These are phyloP conservation scores for Nebria salina DNA, from an alignment of 2,888 invertebrate genomes.

Conservation along the genomic window DNA sequence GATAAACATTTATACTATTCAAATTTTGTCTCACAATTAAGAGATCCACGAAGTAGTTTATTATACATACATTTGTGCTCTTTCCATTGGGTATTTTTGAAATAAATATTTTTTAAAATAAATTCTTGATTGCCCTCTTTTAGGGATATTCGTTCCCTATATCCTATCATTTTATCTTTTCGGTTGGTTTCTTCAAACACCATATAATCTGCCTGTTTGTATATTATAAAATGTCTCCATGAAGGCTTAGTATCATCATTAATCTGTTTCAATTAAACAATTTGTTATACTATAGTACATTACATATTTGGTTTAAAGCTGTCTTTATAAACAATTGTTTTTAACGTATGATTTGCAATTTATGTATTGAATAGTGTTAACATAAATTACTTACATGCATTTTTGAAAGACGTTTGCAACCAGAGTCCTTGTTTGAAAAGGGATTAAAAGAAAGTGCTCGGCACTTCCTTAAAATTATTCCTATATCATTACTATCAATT, in stretches of 20 bases:
- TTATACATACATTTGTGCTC: slow-evolving; percentile 50
- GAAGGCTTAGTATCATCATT: neutral
- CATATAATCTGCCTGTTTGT: neutral
- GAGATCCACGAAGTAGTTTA: neutral
- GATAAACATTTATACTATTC: neutral
- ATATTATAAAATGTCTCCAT: neutral
- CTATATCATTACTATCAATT: neutral
- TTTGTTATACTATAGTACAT: neutral
- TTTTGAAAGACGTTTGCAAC: neutral
- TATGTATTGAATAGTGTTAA: no score
- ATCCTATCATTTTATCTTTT: neutral
- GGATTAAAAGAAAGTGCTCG: neutral
- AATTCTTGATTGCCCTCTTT: neutral
- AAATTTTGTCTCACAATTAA: no score
- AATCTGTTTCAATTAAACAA: neutral
- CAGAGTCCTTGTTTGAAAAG: neutral
- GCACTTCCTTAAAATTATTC: neutral
- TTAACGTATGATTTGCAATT: no score
- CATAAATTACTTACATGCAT: neutral
- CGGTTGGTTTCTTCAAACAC: neutral
- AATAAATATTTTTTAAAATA: slow-evolving; percentile 10
- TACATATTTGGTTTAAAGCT: no score
- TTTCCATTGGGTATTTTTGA: slow-evolving; percentile 49
- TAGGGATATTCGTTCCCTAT: neutral
- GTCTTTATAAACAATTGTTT: no score